phyloP scores from a whole-genome alignment of 2,888 invertebrate species.

The Nymphalis polychloros region DNA sequence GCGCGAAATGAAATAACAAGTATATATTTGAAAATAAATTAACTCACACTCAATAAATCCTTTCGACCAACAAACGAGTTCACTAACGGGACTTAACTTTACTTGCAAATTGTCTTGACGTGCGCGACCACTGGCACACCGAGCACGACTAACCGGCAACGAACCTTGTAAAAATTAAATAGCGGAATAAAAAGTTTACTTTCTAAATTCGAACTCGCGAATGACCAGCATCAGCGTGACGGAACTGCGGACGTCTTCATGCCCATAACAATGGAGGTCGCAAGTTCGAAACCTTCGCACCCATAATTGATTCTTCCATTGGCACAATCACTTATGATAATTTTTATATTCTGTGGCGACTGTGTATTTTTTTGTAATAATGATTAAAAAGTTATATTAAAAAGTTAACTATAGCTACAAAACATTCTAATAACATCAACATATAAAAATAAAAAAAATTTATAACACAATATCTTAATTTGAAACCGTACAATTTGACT shows the following conservation, averaged over 20 bases:
- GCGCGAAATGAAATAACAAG: background rate
- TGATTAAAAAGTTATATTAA: background rate
- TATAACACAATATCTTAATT: too few species aligned
- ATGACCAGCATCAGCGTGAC: constrained; percentile 37
- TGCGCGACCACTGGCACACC: constrained; percentile 60
- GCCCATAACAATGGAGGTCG: constrained; percentile 34
- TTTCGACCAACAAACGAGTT: constrained; percentile 42
- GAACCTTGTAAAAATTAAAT: constrained; percentile 63
- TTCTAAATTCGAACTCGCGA: constrained; percentile 75
- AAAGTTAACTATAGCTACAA: too few species aligned
- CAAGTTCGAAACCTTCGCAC: constrained; percentile 34
- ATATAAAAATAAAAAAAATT: too few species aligned
- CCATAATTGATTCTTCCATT: constrained; percentile 17
- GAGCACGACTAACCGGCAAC: constrained; percentile 56
- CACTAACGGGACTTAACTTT: constrained; percentile 45
- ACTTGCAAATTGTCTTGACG: constrained; percentile 43
- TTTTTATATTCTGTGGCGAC: background rate
- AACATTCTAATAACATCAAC: too few species aligned
- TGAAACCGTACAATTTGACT: too few species aligned
- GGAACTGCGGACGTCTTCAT: constrained; percentile 20
- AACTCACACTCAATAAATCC: constrained; percentile 43
- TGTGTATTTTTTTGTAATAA: background rate
- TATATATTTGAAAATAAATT: constrained; percentile 37
- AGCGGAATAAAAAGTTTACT: constrained; percentile 71
- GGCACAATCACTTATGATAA: background rate